A percentile compares a stretch with the other conserved stretches of the same genome.
Conservation (phyloP, 2,797 vertebrate species). For the Mormyrus proboscirostris region DNA sequence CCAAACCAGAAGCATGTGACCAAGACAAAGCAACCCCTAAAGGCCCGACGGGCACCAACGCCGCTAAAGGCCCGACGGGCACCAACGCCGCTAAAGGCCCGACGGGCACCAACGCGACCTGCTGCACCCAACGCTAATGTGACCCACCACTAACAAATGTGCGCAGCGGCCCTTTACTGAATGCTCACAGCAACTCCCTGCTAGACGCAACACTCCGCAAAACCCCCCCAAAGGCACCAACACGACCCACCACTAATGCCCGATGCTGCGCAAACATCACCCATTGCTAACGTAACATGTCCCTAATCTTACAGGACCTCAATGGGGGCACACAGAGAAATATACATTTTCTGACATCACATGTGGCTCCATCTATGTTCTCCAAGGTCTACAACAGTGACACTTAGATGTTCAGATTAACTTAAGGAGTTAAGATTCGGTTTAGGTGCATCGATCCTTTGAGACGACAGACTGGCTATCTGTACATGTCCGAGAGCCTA, state of each 20-base stretch:
- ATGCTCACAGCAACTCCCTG: background rate
- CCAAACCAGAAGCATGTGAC: background rate
- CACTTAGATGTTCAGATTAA: background rate
- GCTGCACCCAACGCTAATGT: background rate
- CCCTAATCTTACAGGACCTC: background rate
- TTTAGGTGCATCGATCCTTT: background rate
- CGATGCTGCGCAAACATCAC: background rate
- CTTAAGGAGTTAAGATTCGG: background rate
- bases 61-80: background rate
- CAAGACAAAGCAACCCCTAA: background rate
- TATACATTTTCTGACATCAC: background rate
- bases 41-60: no score
- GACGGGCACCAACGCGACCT: background rate
- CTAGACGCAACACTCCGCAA: background rate
- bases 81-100: background rate
- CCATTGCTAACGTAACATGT: background rate
- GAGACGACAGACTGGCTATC: background rate
- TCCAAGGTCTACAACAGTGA: background rate
- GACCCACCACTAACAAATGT: background rate
- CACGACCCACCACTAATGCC: background rate
- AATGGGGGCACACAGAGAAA: background rate
- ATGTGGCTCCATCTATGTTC: background rate
- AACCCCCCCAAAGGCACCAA: background rate
- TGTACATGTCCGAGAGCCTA: background rate
- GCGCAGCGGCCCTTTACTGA: background rate